Conservation (phyloP, 2,888 invertebrate genomes). For the Conomelus anceps region DNA sequence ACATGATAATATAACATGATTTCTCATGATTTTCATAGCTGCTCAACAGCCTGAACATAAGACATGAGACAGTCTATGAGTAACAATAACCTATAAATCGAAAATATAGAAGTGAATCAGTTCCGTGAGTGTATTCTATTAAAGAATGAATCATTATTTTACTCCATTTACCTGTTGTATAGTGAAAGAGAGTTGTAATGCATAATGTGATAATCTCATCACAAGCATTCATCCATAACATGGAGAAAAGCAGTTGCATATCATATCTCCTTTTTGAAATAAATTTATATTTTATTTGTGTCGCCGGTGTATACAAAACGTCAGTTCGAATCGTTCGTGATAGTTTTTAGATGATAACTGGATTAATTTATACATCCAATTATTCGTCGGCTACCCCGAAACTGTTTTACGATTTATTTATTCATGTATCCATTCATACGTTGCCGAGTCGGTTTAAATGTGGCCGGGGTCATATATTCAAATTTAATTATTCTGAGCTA, state of each 20-base stretch:
- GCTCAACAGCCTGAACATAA: too few species aligned
- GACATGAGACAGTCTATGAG: too few species aligned
- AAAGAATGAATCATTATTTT: neutral
- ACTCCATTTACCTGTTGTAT: neutral
- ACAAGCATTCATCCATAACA: neutral
- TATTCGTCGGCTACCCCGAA: neutral
- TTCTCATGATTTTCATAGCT: too few species aligned
- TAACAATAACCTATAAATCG: too few species aligned
- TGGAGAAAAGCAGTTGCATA: too few species aligned
- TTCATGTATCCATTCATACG: neutral
- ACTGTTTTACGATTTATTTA: neutral
- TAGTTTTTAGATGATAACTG: neutral
- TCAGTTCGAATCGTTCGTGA: neutral
- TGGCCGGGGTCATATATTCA: neutral
- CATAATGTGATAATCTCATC: neutral
- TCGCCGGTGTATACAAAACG: neutral
- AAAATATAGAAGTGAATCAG: neutral
- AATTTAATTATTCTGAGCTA: neutral
- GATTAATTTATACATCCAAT: neutral
- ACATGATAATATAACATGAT: too few species aligned
- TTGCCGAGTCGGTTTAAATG: neutral
- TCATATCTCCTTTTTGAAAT: neutral
- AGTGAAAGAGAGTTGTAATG: neutral
- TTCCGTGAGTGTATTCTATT: neutral
- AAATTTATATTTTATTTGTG: neutral